Conservation (phyloP, 2,888 invertebrate species). For the Limnephilus rhombicus region DNA sequence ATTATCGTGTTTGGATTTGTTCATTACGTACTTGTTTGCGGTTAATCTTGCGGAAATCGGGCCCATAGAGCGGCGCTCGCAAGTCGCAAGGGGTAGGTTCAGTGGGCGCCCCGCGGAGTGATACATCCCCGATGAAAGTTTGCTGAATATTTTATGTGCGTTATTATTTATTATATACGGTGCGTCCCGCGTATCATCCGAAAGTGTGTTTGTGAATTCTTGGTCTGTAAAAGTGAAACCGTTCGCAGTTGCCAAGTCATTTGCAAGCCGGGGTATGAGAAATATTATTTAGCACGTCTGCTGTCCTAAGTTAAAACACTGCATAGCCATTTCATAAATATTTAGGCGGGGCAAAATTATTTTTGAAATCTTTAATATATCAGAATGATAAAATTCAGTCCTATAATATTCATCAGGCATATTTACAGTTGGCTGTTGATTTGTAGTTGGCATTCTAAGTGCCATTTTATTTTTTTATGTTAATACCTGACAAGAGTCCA, state of each 20-base stretch:
- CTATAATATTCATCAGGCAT: too few species aligned
- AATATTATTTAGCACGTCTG: not conserved
- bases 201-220: not conserved
- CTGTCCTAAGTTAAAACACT: not conserved
- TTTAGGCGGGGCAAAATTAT: not conserved
- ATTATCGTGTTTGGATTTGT: slow-evolving; percentile 66
- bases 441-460: too few species aligned
- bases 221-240: not conserved
- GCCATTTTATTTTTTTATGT: too few species aligned
- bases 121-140: slow-evolving; percentile 29
- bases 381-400: not conserved
- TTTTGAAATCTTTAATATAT: not conserved
- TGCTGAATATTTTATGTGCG: slow-evolving; percentile 1
- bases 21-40: slow-evolving; percentile 66
- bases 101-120: slow-evolving; percentile 41
- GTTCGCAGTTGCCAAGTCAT: not conserved
- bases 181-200: not conserved
- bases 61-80: slow-evolving; percentile 19
- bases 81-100: not conserved
- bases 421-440: too few species aligned
- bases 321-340: not conserved
- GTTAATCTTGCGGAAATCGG: slow-evolving; percentile 66
- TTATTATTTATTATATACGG: not conserved
- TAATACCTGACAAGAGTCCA: too few species aligned
- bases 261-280: not conserved